A percentile compares a stretch with the other conserved stretches of the same genome.
Evolutionary conservation across 2,888 invertebrate genomes (phyloP).

Genomic region (Drosophila falleni): DNA sequence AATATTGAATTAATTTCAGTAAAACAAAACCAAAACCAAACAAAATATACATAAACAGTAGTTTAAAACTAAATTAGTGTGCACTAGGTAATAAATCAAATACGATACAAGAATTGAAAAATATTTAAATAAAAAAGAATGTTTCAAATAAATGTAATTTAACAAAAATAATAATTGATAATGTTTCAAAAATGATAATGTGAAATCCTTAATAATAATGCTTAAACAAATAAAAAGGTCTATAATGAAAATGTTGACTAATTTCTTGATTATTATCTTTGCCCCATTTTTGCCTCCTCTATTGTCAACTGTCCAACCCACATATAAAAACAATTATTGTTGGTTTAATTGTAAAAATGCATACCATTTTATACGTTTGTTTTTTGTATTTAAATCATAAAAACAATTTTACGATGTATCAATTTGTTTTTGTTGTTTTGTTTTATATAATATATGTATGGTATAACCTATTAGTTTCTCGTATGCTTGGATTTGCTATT

Average conservation of each 20-base stretch:
- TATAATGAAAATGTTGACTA: conserved; percentile 41
- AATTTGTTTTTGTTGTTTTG: conserved; percentile 56
- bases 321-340: conserved; percentile 24
- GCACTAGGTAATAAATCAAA: conserved; percentile 61
- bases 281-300: neutral
- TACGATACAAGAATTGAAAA: conserved; percentile 47
- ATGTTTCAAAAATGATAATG: conserved; percentile 59
- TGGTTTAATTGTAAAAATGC: conserved; percentile 68
- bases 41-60: conserved; percentile 53
- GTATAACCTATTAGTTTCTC: conserved; percentile 77
- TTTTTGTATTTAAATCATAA: conserved; percentile 75
- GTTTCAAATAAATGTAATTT: conserved; percentile 61
- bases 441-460: conserved; percentile 72
- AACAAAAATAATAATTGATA: conserved; percentile 38
- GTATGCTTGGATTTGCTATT: conserved; percentile 69
- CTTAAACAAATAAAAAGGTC: conserved; percentile 62
- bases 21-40: conserved; percentile 45
- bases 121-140: conserved; percentile 33
- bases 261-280: neutral
- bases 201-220: conserved; percentile 66
- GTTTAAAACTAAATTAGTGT: conserved; percentile 68
- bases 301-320: conserved; percentile 5
- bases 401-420: conserved; percentile 79
- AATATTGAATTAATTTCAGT: conserved; percentile 62
- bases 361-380: conserved; percentile 55